Conservation (phyloP, 1,140 invertebrate species). For the Leptopilina clavipes region DNA sequence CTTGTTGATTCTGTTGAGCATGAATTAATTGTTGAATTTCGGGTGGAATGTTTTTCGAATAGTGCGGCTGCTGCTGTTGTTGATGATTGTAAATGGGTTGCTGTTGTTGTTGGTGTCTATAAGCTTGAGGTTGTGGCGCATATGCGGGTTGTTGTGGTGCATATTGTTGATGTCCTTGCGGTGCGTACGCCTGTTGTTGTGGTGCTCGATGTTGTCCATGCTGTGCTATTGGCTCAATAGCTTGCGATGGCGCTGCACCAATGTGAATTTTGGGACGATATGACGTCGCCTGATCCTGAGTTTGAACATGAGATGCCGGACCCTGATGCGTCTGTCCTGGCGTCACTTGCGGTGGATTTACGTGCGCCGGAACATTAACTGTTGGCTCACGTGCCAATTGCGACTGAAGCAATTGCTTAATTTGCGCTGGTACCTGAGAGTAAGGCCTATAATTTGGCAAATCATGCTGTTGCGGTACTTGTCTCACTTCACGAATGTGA, state of each 20-base stretch:
- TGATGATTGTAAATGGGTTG: constrained; percentile 53
- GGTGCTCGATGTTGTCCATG: neutral
- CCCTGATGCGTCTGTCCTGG: constrained; percentile 35
- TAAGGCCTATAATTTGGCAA: constrained; percentile 56
- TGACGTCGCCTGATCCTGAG: constrained; percentile 40
- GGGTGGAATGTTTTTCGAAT: constrained; percentile 52
- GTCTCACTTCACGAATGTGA: constrained; percentile 53
- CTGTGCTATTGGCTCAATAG: constrained; percentile 35
- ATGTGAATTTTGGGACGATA: constrained; percentile 62
- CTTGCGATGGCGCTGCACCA: constrained; percentile 54
- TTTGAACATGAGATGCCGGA: constrained; percentile 45
- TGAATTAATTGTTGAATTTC: constrained; percentile 53
- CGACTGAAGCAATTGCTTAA: constrained; percentile 64
- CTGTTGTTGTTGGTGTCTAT: constrained; percentile 52
- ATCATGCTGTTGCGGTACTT: constrained; percentile 47
- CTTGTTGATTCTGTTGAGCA: constrained; percentile 43
- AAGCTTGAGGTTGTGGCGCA: constrained; percentile 58
- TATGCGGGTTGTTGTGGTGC: constrained; percentile 58
- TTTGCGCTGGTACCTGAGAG: constrained; percentile 64
- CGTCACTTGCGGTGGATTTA: constrained; percentile 54
- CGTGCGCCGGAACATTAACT: constrained; percentile 62
- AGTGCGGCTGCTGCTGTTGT: constrained; percentile 46
- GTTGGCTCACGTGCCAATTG: constrained; percentile 65
- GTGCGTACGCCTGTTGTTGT: neutral
- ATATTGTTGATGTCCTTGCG: neutral